These are phyloP conservation scores for Artibeus lituratus DNA, from an alignment of 2,797 vertebrate genomes.

Conservation along the genomic window DNA sequence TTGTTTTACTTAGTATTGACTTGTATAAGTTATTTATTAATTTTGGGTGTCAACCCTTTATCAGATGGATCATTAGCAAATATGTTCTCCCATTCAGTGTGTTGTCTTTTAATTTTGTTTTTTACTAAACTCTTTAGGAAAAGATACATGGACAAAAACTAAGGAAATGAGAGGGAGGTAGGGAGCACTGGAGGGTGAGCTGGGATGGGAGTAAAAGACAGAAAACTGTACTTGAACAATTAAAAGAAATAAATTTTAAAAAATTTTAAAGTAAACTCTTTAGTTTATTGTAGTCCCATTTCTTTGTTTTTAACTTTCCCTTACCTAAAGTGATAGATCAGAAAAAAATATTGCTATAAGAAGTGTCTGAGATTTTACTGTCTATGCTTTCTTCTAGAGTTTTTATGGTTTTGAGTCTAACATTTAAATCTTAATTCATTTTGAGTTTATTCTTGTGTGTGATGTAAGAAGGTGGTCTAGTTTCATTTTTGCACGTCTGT, in stretches of 20 bases:
- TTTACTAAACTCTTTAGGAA: background rate
- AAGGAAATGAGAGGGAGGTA: too few species aligned
- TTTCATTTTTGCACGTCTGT: background rate
- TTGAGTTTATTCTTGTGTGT: background rate
- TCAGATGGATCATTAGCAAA: background rate
- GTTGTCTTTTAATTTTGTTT: background rate
- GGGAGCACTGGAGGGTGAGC: too few species aligned
- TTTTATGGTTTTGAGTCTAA: background rate
- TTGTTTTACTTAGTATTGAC: background rate
- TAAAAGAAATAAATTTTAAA: too few species aligned
- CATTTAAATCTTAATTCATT: background rate
- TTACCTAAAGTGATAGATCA: background rate
- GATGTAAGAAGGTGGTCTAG: background rate
- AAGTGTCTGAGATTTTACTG: background rate
- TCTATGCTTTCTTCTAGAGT: background rate
- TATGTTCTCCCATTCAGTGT: background rate
- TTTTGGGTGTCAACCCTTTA: background rate
- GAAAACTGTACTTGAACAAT: too few species aligned
- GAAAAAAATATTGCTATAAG: background rate
- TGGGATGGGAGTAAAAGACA: too few species aligned
- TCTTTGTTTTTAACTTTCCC: background rate
- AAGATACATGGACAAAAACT: too few species aligned
- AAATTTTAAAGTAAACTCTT: background rate
- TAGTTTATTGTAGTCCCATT: background rate
- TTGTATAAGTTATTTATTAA: background rate